Evolutionary conservation across 2,113 vertebrate species (phyloP), one percentile per base, ranked within the genome.

Genomic region (Aplodontia rufa): DNA sequence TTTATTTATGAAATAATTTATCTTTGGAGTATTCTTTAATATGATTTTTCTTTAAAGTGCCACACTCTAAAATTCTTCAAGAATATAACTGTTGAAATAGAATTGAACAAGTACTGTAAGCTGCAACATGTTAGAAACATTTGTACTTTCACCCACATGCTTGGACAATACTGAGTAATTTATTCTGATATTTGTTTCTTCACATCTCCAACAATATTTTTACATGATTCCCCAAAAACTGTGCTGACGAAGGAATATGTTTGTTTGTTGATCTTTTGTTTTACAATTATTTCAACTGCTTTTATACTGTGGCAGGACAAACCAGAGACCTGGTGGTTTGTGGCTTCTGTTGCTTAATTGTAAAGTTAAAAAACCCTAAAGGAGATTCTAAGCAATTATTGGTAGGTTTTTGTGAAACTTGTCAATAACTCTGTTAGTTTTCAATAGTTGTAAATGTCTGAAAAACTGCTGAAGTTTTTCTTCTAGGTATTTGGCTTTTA

Each of bases 181-280:
- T 51, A 14, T 93, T 60, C 64, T 82, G 37, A 66, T 60, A 42
- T 82, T 82, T 53, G 11, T 88, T 94, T 95, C 32, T 93, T 83
- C 37, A 1, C 75, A 74, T 91, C 5, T 64, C 86, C 62, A 75
- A 35, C 17, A 32, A 68, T 37, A 13, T 84, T 90, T 96, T 76
- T 90, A 5, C 28, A 75, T 83, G 82, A 93, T 37, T 86, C 89
- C 35, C 60, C n/a, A 0, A 35, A 87, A 84, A 83, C 60, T 71
- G 20, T 78, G 20, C 55, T 71, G 64, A 95, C 32, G 62, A 95
- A 89, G 53, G 22, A 79, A 90, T 84, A 53, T 6, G n/a, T 95
- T 93, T 71, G 42, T 74, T 93, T 78, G 68, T 47, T 53, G 8
- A 51, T 81, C 26, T 83, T 87, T 92, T 87, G 64, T 66, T 82